phyloP scores from a whole-genome alignment of 2,113 vertebrate genomes.

The Gadus chalcogrammus region DNA sequence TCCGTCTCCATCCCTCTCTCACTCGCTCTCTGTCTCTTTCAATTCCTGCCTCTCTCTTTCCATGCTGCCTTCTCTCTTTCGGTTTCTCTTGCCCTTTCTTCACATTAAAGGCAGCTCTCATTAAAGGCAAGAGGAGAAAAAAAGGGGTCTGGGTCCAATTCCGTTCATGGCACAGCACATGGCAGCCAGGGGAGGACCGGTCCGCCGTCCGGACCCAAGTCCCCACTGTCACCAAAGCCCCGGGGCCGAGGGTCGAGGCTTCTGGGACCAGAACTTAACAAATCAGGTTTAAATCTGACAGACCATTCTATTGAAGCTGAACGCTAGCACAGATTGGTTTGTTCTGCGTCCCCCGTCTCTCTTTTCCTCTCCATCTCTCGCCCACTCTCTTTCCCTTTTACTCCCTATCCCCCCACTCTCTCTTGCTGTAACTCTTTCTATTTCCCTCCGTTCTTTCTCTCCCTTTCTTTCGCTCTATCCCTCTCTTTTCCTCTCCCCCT shows the following conservation, averaged over 20 bases:
- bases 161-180: neutral
- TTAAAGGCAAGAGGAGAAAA: neutral
- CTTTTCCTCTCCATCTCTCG: neutral
- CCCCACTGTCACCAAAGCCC: neutral
- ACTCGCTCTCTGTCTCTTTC: neutral
- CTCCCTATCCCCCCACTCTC: no score
- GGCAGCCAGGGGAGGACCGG: constrained; percentile 24
- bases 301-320: constrained; percentile 45
- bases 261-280: constrained; percentile 32
- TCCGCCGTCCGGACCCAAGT: neutral
- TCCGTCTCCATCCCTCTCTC: neutral
- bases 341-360: neutral
- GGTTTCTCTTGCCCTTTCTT: no score
- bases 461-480: no score
- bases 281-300: constrained; percentile 45
- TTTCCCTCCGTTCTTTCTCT: no score
- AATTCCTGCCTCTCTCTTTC: no score
- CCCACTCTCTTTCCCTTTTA: neutral
- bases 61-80: no score
- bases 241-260: neutral
- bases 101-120: neutral
- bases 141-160: neutral
- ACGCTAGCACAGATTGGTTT: neutral
- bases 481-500: no score
- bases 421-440: no score